Conservation (phyloP, 2,113 vertebrate genomes). For the Phrynocephalus versicolor region DNA sequence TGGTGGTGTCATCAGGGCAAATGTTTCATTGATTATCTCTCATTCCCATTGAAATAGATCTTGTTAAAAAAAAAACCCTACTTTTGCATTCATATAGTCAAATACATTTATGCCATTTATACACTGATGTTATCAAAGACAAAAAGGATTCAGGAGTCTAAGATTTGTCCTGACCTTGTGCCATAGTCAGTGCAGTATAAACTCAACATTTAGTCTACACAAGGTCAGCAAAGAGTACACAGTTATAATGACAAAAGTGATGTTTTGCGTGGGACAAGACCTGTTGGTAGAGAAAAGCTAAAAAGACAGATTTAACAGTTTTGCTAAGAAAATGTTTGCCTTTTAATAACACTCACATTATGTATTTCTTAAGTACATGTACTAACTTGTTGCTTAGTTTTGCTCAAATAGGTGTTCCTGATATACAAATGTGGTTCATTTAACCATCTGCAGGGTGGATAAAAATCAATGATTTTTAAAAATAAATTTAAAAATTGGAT, state of each 20-base stretch:
- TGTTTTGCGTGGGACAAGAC: background rate
- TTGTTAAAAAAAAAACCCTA: too few relatives aligned
- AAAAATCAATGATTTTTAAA: too few relatives aligned
- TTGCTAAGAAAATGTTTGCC: background rate
- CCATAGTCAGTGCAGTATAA: background rate
- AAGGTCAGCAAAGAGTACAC: background rate
- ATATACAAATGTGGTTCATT: background rate
- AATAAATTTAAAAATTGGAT: too few relatives aligned
- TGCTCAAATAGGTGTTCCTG: background rate
- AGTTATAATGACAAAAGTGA: background rate
- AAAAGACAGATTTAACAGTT: background rate
- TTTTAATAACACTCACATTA: background rate
- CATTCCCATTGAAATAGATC: too few relatives aligned
- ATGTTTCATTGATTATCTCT: too few relatives aligned
- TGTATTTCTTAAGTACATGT: background rate
- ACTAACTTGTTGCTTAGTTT: background rate
- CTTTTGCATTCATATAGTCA: too few relatives aligned
- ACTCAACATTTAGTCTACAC: background rate
- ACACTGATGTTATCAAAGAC: background rate
- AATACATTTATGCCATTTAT: background rate
- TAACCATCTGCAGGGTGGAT: background rate
- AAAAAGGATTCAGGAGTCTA: background rate
- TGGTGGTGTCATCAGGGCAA: too few relatives aligned
- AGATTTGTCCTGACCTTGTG: background rate
- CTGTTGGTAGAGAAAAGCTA: background rate